Percentiles rank a stretch among this genome's conserved stretches.
Evolutionary conservation across 1,140 invertebrate genomes (phyloP).

Genomic region (Onthophagus taurus): DNA sequence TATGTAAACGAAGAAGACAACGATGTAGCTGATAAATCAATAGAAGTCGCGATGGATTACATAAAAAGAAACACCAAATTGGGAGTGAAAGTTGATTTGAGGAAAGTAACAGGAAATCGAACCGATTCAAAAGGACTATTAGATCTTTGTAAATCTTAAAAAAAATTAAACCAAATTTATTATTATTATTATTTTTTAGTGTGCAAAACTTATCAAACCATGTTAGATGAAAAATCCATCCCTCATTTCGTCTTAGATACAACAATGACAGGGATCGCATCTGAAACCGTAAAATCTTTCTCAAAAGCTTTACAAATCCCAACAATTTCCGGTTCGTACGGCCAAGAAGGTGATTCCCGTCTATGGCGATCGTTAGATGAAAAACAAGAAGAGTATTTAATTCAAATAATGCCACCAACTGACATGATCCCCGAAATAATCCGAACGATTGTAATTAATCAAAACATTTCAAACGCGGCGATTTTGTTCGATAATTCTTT

Average conservation of each 20-base stretch:
- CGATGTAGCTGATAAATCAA: slow-evolving; percentile 52
- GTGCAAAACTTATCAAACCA: slow-evolving; percentile 54
- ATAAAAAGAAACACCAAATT: slow-evolving; percentile 54
- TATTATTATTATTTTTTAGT: slow-evolving; percentile 39
- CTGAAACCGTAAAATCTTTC: slow-evolving; percentile 71
- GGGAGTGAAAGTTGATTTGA: slow-evolving; percentile 52
- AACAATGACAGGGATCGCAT: slow-evolving; percentile 59
- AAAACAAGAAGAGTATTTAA: slow-evolving; percentile 57
- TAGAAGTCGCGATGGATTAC: slow-evolving; percentile 57
- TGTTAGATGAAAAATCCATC: slow-evolving; percentile 46
- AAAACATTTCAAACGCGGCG: slow-evolving; percentile 83
- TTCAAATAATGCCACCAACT: slow-evolving; percentile 66
- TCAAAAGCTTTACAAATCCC: slow-evolving; percentile 64
- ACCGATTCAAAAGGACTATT: slow-evolving; percentile 56
- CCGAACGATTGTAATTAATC: slow-evolving; percentile 60
- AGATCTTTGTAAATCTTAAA: slow-evolving; percentile 47
- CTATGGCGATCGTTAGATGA: slow-evolving; percentile 61
- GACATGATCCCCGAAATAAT: slow-evolving; percentile 71
- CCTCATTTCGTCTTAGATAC: slow-evolving; percentile 70
- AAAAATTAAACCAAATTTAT: slow-evolving; percentile 10
- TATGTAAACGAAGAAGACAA: slow-evolving; percentile 64
- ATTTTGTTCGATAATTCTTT: slow-evolving; percentile 73
- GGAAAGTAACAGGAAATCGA: slow-evolving; percentile 52
- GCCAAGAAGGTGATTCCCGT: slow-evolving; percentile 64
- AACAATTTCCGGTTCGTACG: slow-evolving; percentile 70